Evolutionary conservation across 2,888 invertebrate species (phyloP).

Genomic region (Stenurella melanura): DNA sequence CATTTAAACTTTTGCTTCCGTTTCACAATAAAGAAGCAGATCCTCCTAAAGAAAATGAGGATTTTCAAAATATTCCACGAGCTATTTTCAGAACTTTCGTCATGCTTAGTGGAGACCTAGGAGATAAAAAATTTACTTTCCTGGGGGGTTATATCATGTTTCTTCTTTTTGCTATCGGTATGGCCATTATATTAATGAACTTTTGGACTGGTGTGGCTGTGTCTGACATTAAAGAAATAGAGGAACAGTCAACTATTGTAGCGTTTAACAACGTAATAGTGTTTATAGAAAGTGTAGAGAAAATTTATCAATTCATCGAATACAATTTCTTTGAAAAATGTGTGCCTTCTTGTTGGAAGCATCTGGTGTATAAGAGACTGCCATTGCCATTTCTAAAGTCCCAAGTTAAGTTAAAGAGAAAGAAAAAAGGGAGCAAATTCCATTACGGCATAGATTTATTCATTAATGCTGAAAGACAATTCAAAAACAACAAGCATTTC

Average conservation of each 20-base stretch:
- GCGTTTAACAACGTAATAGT: constrained; percentile 34
- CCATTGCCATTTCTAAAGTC: constrained; percentile 21
- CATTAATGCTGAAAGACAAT: constrained; percentile 22
- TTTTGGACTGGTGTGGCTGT: constrained; percentile 40
- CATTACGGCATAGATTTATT: constrained; percentile 28
- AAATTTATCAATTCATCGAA: neutral
- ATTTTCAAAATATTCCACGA: constrained; percentile 19
- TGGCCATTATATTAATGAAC: constrained; percentile 32
- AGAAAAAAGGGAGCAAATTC: constrained; percentile 8
- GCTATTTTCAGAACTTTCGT: constrained; percentile 30
- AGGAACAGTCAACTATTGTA: constrained; percentile 32
- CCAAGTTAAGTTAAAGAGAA: neutral
- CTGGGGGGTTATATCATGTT: constrained; percentile 27
- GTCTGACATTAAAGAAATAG: constrained; percentile 38
- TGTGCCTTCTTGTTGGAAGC: neutral
- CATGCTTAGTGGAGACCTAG: constrained; percentile 29
- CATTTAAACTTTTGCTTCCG: constrained; percentile 22
- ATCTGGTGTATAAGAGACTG: neutral
- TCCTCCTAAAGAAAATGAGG: constrained; percentile 2
- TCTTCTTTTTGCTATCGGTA: constrained; percentile 24
- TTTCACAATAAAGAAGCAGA: neutral
- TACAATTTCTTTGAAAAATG: neutral
- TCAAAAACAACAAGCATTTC: constrained; percentile 12
- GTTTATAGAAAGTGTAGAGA: constrained; percentile 31
- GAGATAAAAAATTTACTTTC: constrained; percentile 28